These are phyloP conservation scores for Girardia tigrina DNA, from an alignment of 2,888 invertebrate species.

Conservation along the genomic window DNA sequence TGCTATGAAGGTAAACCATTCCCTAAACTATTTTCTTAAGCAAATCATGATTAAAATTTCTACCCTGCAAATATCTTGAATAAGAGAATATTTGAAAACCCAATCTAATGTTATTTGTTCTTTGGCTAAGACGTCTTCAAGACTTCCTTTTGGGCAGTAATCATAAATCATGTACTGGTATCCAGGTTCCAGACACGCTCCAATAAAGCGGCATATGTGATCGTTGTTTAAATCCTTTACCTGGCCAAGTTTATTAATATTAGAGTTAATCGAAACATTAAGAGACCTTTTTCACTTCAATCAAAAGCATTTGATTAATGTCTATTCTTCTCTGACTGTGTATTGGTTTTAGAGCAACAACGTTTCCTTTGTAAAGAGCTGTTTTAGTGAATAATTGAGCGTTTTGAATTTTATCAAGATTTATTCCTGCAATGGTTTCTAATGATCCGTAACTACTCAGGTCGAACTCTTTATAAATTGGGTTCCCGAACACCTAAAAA, in stretches of 20 bases:
- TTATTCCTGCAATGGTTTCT: conserved; percentile 11
- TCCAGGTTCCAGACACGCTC: conserved; percentile 74
- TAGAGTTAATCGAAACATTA: not conserved
- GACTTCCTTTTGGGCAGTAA: conserved; percentile 83
- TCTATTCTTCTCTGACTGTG: conserved; percentile 53
- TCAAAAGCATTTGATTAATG: conserved; percentile 66
- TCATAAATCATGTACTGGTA: conserved; percentile 74
- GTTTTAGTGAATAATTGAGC: conserved; percentile 74
- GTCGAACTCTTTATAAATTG: conserved; percentile 9
- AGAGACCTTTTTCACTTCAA: conserved; percentile 72
- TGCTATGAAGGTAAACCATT: conserved; percentile 80
- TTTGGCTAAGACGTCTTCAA: conserved; percentile 64
- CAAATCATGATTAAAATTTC: too few relatives aligned
- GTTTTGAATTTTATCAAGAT: conserved; percentile 33
- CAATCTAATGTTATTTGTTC: conserved; percentile 77
- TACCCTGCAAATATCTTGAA: conserved; percentile 78
- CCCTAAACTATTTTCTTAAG: conserved; percentile 56
- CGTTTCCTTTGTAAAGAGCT: conserved; percentile 70
- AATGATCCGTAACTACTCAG: not conserved
- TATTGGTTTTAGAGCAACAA: conserved; percentile 36
- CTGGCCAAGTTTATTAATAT: not conserved
- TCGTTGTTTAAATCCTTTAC: conserved; percentile 62
- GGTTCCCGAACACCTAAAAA: not conserved
- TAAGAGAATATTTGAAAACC: conserved; percentile 79
- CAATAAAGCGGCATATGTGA: conserved; percentile 77